Evolutionary conservation across 2,888 invertebrate species (phyloP).

Genomic region (Strigamia maritima): DNA sequence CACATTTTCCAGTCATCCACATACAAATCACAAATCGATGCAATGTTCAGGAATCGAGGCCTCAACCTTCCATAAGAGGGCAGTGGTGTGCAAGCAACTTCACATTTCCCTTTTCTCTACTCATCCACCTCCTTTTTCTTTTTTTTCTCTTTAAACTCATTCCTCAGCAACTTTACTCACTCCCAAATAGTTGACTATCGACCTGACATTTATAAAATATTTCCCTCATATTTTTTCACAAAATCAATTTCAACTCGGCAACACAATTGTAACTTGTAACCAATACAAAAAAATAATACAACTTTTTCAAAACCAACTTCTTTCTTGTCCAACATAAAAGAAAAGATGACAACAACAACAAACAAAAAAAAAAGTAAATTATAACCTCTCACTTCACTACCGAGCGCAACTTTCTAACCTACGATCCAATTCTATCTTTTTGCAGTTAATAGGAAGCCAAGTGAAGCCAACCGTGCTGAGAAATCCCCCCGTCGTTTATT

Average conservation of each 20-base stretch:
- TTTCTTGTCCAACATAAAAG: neutral
- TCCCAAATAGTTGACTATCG: neutral
- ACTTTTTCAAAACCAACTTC: neutral
- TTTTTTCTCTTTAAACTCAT: neutral
- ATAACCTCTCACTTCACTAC: neutral
- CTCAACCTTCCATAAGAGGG: slow-evolving; percentile 31
- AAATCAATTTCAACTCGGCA: neutral
- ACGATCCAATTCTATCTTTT: slow-evolving; percentile 30
- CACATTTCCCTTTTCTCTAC: slow-evolving; percentile 6
- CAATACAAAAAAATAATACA: neutral
- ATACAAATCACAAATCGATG: slow-evolving; percentile 32
- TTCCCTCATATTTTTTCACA: neutral
- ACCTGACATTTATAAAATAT: neutral
- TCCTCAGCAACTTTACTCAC: slow-evolving; percentile 4
- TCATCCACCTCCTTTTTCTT: neutral
- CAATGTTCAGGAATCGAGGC: slow-evolving; percentile 34
- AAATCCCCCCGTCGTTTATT: slow-evolving; percentile 26
- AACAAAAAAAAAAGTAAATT: slow-evolving; percentile 6
- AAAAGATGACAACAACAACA: neutral
- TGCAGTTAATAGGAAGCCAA: slow-evolving; percentile 34
- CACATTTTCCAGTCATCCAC: slow-evolving; percentile 32
- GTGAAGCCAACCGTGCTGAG: slow-evolving; percentile 19
- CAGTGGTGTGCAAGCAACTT: slow-evolving; percentile 28
- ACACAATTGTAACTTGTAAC: no score
- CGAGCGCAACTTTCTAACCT: slow-evolving; percentile 29